Base-by-base conservation (phyloP, 2,797 vertebrate genomes). In the Meriones psammophilus region DNA sequence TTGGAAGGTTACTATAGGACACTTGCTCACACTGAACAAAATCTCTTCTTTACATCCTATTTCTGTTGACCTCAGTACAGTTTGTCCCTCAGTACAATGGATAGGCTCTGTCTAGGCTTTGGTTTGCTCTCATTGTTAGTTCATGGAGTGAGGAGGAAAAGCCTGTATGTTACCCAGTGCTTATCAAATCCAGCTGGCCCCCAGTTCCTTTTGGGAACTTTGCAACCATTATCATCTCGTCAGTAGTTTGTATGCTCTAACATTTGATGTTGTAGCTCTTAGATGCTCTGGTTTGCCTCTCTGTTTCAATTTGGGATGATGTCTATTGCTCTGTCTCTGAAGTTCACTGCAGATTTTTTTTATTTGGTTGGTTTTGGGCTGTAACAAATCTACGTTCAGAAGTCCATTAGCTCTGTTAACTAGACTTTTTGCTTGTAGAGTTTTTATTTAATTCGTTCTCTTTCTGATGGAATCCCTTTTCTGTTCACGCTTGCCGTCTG, bases 381-480 rank as follows among this genome's bases (percentile, higher is more conserved):
- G 0, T 88, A 24, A 76, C 33, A 36, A 78, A 56, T 93, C 62
- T 91, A 3, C 56, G 39, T 18, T 85, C 24, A 36, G 39, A 89
- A 54, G 42, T n/a, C 22, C 42, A 3, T 33, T 13, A 54, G 28
- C 14, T 54, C 33, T 62, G 4, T 76, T 71, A 56, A 50, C 22
- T 8, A 42, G 68, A 66, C 33, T 76, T 88, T 60, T 30, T 26
- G 3, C 69, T 60, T 88, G 78, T 80, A 24, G 36, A n/a, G 73
- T 78, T 94, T 89, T 9, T 33, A 22, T 91, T 94, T 94, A 33
- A 46, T 91, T 84, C 62, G 17, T 74, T 87, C 81, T 50, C 39
- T 76, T 62, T 86, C 62, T 89, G 15, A 76, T 64, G 33, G 66
- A 69, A 89, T 76, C 80, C 20, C 18, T 46, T 66, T 39, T 83